Base-by-base conservation (phyloP, 2,113 vertebrate species). In the Cacatua alba region DNA sequence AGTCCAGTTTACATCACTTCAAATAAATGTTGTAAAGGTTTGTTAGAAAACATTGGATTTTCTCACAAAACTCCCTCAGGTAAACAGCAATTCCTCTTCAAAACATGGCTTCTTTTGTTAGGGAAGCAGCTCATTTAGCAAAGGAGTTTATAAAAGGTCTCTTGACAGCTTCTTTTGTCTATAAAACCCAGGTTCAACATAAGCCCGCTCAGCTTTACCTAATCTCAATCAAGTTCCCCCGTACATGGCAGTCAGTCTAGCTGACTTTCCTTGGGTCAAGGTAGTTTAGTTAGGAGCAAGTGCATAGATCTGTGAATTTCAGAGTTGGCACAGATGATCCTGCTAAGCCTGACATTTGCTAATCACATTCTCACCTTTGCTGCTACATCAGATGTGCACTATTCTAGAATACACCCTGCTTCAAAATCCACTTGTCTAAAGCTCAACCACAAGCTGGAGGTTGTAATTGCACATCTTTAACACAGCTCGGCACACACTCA, bases 1-100 rank as follows among this genome's bases (percentile, higher is more conserved):
- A 98, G 98, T 99, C 99, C 99, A 99, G 97, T 99, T 99, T 89
- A 99, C 98, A 97, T 99, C 99, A 98, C 99, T 99, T 97, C 55
- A 97, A 98, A 98, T 48, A 97, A 94, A 97, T n/a, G 19, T 74
- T 89, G 71, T n/a, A 31, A 75, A 68, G 80, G 62, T 85, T 21
- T 14, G 48, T 97, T 96, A 97, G 82, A 93, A 95, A 82, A 86
- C 23, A 49, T 13, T 18, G 23, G 10, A 60, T 44, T 91, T 85
- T 69, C 41, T 69, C 52, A 63, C 5, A 80, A 49, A 89, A 52
- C 3, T 29, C 48, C 12, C 44, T 78, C 62, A 85, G 7, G 31
- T 51, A 79, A 93, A 69, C 16, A 83, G 5, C 1, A 3, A 18
- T 70, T 63, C 23, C 41, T 43, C 60, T 67, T 26, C 8, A 28